These are phyloP conservation scores for Podarcis raffonei DNA, from an alignment of 2,113 vertebrate genomes.

Conservation along the genomic window DNA sequence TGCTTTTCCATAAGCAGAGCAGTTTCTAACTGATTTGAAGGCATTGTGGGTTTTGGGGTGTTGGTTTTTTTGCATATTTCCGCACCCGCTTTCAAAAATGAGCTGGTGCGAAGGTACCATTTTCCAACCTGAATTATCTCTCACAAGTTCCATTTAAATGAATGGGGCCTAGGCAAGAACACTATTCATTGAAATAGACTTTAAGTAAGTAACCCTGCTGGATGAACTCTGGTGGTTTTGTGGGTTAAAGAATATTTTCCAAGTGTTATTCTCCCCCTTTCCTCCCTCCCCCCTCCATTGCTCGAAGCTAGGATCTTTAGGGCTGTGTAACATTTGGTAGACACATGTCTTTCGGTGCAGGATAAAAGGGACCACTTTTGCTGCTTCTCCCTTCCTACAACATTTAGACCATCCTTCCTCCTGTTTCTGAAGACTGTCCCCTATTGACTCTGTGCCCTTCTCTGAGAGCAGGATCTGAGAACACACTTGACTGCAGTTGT, in stretches of 20 bases:
- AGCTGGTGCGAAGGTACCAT: not conserved
- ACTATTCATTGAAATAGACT: no score
- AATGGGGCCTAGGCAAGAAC: not conserved
- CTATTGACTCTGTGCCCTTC: not conserved
- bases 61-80: not conserved
- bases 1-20: not conserved
- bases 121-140: not conserved
- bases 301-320: not conserved
- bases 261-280: not conserved
- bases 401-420: not conserved
- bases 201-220: not conserved
- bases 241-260: not conserved
- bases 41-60: no score
- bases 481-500: not conserved
- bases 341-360: constrained; percentile 56
- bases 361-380: constrained; percentile 31
- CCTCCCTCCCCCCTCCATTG: not conserved
- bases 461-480: not conserved
- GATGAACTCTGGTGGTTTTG: not conserved
- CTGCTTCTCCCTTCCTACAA: not conserved
- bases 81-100: not conserved
- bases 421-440: not conserved
- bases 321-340: constrained; percentile 65
- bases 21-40: not conserved
- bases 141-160: not conserved